Percentiles rank a stretch among this genome's conserved stretches.
Conservation (phyloP, 2,113 vertebrate species). For the Oryzias javanicus region DNA sequence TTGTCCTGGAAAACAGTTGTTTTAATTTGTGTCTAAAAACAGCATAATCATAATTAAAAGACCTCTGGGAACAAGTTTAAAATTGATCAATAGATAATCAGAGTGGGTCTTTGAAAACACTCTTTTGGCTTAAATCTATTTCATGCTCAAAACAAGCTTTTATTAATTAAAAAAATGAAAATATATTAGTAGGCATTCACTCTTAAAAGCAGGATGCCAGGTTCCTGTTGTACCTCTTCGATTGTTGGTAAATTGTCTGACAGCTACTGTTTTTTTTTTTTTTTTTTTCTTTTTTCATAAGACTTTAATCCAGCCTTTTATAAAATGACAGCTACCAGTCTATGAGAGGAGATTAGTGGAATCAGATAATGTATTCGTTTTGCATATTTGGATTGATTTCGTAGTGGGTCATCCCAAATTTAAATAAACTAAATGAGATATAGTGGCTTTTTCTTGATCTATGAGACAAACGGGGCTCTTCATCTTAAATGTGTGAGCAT, state of each 20-base stretch:
- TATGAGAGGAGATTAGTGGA: conserved; percentile 35
- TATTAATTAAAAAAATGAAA: too few relatives aligned
- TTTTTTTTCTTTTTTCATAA: conserved; percentile 6
- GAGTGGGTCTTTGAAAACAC: too few relatives aligned
- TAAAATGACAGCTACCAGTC: conserved; percentile 9
- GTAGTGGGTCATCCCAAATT: background rate
- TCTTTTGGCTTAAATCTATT: too few relatives aligned
- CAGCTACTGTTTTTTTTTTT: conserved; percentile 3
- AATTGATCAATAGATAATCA: too few relatives aligned
- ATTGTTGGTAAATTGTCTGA: background rate
- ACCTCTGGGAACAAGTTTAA: too few relatives aligned
- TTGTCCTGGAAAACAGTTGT: too few relatives aligned
- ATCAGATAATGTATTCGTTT: conserved; percentile 26
- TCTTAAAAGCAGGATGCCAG: too few relatives aligned
- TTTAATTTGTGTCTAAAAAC: too few relatives aligned
- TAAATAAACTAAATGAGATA: conserved; percentile 11
- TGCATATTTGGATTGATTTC: conserved; percentile 33
- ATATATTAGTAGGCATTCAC: too few relatives aligned
- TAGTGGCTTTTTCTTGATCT: background rate
- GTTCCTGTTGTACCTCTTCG: background rate
- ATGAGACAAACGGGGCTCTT: conserved; percentile 4
- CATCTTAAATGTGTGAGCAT: conserved; percentile 8
- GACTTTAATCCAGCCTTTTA: conserved; percentile 32
- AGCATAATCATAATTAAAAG: too few relatives aligned
- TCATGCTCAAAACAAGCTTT: too few relatives aligned